Base-by-base conservation (phyloP, 1,140 invertebrate genomes). In the Pemphigus obesinymphae region DNA sequence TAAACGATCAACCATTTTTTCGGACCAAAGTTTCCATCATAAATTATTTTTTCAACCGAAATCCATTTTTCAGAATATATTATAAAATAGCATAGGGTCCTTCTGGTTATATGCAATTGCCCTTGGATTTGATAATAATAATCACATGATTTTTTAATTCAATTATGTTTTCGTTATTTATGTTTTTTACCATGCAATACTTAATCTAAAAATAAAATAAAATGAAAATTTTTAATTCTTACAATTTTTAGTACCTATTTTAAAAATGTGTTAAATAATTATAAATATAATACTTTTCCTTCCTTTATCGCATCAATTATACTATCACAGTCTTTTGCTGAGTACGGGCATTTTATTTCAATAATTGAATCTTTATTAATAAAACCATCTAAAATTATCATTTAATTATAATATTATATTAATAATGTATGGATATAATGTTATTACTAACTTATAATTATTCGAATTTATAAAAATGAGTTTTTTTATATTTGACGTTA, bases 21-120 rank as follows among this genome's bases (percentile, higher is more conserved):
- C n/a, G n/a, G n/a, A n/a, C n/a, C n/a, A 68, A 68, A 68, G 20
- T 68, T 7, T 68, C 23, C 0, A 68, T 68, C 34, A 20, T 68
- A 68, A 68, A 68, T 40, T 0, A 68, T 68, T 73, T 48, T 50
- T 73, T 73, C 26, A 31, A 73, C 23, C 6, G 23, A 73, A 50
- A 50, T 73, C 43, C 43, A 73, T 73, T 50, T 73, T 73, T 45
- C 43, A 50, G 45, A 48, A 50, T 73, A 73, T 48, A 73, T 50
- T 29, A 48, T 2, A 20, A 73, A 73, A 50, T 48, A 73, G 31
- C 70, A 73, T 3, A 48, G 0, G 13, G 0, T 17, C 13, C 26
- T 45, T 48, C 29, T 31, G 0, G 26, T 73, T 50, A 50, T 50
- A 31, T 73, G 70, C 45, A 72, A 31, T 10, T 72, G 43, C 26